Conservation (phyloP, 2,888 invertebrate genomes). For the Cataglyphis cursor region DNA sequence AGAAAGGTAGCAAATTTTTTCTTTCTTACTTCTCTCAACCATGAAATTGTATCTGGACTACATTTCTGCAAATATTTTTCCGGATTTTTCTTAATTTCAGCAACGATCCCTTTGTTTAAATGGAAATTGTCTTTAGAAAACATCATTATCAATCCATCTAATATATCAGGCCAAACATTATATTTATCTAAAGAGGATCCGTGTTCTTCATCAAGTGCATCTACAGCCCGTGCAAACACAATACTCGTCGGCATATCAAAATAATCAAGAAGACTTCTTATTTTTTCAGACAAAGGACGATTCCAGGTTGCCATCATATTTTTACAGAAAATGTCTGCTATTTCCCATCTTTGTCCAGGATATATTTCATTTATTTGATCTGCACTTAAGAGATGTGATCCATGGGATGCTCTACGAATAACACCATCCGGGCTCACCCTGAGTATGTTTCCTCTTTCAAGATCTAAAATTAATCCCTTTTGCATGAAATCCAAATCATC, state of each 20-base stretch:
- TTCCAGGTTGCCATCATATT: slow-evolving; percentile 90
- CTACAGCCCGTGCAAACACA: slow-evolving; percentile 90
- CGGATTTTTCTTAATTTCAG: slow-evolving; percentile 88
- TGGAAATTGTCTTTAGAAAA: slow-evolving; percentile 89
- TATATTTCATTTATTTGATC: slow-evolving; percentile 88
- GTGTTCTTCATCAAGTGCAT: slow-evolving; percentile 88
- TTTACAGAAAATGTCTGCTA: slow-evolving; percentile 87
- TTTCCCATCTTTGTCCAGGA: slow-evolving; percentile 88
- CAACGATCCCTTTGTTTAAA: slow-evolving; percentile 89
- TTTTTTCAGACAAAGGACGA: slow-evolving; percentile 88
- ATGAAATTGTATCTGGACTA: slow-evolving; percentile 87
- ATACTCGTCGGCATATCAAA: slow-evolving; percentile 91
- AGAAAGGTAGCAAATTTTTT: slow-evolving; percentile 89
- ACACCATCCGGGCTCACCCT: slow-evolving; percentile 89
- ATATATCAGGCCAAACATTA: slow-evolving; percentile 90
- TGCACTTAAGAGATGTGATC: slow-evolving; percentile 88
- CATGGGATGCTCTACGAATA: slow-evolving; percentile 91
- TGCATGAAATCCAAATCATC: slow-evolving; percentile 90
- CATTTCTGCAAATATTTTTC: slow-evolving; percentile 88
- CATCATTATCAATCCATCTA: slow-evolving; percentile 89
- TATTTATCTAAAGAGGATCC: slow-evolving; percentile 86
- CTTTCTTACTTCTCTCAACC: slow-evolving; percentile 89
- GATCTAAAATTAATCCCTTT: slow-evolving; percentile 92
- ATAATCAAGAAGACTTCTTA: slow-evolving; percentile 91
- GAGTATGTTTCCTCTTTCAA: slow-evolving; percentile 89